Base-by-base conservation (phyloP, 1,140 invertebrate species). In the Proales similis region DNA sequence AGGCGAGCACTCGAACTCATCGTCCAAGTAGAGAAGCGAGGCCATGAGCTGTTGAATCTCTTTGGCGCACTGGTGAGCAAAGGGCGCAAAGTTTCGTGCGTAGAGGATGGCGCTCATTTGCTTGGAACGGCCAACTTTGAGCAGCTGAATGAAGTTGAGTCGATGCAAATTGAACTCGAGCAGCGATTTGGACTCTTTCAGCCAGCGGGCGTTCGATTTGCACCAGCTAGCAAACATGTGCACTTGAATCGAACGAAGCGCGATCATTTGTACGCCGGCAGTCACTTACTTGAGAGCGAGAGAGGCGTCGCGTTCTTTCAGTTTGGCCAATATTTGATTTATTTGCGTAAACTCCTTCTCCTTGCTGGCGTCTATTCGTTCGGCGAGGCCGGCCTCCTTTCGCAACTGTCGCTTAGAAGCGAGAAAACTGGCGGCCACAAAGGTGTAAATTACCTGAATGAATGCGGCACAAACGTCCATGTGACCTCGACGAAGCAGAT, bases 401-500 rank as follows among this genome's bases (percentile, higher is more conserved):
- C 17, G 7, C 7, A 9, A 9, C 14, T 4, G 36, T 17, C 5
- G 14, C 47, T 17, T 14, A 48, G 14, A 29, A 4, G 36, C 5
- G 36, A 6, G 12, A 24, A 24, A 6, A 48, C 5, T 22, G 36
- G 24, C 4, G 26, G 38, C 12, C 38, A 27, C 30, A n/a, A 39
- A 19, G 30, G 17, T 3, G 19, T 14, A 61, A 61, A 83, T 65
- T 68, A 74, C 77, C 67, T 72, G 66, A 61, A 77, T 73, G 12
- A 95, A 77, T 69, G 84, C 81, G 71, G 90, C 86, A 14, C 87
- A 88, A 63, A 92, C 87, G 65, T 90, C 85, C 33, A 90, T 78
- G 81, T 88, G 84, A 42, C 91, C 92, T 77, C 93, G 88, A 64
- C 91, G 81, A 72, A 90, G 87, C 71, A 94, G 89, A 80, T 97